Percentiles rank a stretch among this genome's conserved stretches.
phyloP scores from a whole-genome alignment of 2,113 vertebrate genomes.

The Cyprinodon brontotheroides region DNA sequence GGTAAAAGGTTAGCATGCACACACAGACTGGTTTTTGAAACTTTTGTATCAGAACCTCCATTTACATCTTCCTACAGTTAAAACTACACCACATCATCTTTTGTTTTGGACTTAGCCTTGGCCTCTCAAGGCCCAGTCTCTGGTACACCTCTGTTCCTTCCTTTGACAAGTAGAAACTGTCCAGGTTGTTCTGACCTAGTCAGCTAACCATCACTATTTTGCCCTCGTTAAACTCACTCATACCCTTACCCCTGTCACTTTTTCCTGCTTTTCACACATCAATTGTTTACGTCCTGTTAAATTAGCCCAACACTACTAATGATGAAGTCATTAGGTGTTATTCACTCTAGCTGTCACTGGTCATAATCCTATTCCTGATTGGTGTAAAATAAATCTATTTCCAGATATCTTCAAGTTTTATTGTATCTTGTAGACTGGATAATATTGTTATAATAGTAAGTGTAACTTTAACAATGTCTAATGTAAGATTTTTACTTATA shows the following conservation, averaged over 20 bases:
- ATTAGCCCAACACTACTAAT: background rate
- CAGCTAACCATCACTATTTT: background rate
- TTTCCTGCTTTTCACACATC: background rate
- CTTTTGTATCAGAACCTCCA: too few species aligned
- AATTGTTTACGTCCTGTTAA: background rate
- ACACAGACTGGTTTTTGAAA: too few species aligned
- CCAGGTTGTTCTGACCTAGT: background rate
- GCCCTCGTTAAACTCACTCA: background rate
- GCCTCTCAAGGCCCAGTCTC: too few species aligned
- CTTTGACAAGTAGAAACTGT: background rate
- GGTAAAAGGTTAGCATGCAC: too few species aligned
- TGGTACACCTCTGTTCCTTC: background rate
- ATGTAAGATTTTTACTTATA: background rate
- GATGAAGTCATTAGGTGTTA: background rate
- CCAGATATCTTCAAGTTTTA: background rate
- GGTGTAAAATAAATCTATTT: background rate
- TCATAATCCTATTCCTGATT: background rate
- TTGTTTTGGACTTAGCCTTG: background rate
- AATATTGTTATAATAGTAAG: background rate
- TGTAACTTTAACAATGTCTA: background rate
- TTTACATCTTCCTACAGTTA: too few species aligned
- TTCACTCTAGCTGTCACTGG: background rate
- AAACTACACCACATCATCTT: background rate
- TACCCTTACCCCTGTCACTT: background rate
- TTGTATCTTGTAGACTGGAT: background rate